A percentile compares a stretch with the other conserved stretches of the same genome.
Evolutionary conservation across 2,888 invertebrate genomes (phyloP).

Genomic region (Malacosoma neustria): DNA sequence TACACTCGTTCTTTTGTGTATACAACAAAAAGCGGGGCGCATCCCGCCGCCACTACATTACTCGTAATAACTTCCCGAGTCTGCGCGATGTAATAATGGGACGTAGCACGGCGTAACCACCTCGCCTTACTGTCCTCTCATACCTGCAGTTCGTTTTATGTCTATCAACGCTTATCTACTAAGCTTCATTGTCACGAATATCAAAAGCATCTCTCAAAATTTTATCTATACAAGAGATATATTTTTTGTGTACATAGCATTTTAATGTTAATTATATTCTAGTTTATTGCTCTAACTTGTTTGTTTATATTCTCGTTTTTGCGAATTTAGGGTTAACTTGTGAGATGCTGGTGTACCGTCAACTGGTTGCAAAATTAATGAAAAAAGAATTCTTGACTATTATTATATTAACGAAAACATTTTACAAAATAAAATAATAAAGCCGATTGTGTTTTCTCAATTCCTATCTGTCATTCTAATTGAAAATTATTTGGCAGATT

Average conservation of each 20-base stretch:
- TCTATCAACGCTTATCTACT: neutral
- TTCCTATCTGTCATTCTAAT: too few species aligned
- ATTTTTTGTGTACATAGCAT: neutral
- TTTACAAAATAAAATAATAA: too few species aligned
- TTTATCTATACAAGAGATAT: neutral
- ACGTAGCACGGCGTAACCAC: conserved; percentile 28
- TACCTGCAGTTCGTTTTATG: conserved; percentile 25
- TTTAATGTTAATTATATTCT: too few species aligned
- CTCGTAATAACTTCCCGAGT: conserved; percentile 49
- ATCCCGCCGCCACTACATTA: conserved; percentile 46
- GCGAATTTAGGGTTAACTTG: too few species aligned
- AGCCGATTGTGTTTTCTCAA: too few species aligned
- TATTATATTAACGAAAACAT: too few species aligned
- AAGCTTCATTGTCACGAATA: neutral
- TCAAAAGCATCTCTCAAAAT: neutral
- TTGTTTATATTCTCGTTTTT: too few species aligned
- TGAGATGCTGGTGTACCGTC: too few species aligned
- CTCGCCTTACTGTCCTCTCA: conserved; percentile 27
- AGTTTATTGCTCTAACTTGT: too few species aligned
- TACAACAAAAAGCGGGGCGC: conserved; percentile 41
- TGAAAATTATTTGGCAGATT: too few species aligned
- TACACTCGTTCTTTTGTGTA: conserved; percentile 34
- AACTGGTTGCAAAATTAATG: too few species aligned
- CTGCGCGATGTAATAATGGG: conserved; percentile 42
- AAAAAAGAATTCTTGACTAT: too few species aligned